A percentile compares a stretch with the other conserved stretches of the same genome.
Conservation (phyloP, 2,113 vertebrate genomes). For the Neogale vison region DNA sequence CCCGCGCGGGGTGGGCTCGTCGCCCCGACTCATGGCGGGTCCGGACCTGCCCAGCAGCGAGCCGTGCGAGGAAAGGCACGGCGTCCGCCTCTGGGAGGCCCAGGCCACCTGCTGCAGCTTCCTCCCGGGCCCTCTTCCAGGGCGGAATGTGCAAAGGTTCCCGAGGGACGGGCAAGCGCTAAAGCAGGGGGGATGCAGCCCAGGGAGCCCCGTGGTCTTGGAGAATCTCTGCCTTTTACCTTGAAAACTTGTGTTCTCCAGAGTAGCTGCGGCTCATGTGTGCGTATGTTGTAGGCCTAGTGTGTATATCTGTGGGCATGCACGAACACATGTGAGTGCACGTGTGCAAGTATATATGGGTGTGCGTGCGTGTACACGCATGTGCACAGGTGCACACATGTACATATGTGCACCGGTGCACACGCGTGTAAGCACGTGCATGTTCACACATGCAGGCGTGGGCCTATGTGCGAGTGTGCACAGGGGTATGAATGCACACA, state of each 20-base stretch:
- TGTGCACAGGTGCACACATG: too few relatives aligned
- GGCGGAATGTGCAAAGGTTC: too few relatives aligned
- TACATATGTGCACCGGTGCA: too few relatives aligned
- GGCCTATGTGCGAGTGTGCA: background rate
- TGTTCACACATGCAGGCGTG: accelerated
- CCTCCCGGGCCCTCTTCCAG: background rate
- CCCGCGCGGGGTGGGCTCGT: accelerated
- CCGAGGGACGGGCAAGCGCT: accelerated
- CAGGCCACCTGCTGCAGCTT: background rate
- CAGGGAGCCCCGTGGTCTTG: background rate
- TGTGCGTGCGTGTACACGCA: accelerated
- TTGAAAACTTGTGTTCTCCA: background rate
- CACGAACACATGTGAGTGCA: background rate
- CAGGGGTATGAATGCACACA: accelerated
- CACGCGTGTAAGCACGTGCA: background rate
- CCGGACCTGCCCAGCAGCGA: background rate
- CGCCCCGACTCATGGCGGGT: accelerated
- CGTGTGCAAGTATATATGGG: background rate
- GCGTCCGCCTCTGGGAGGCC: background rate
- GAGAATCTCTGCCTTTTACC: background rate
- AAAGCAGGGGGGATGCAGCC: accelerated
- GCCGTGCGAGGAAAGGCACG: background rate
- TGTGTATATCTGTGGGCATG: background rate
- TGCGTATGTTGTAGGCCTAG: background rate
- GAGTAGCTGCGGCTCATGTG: too few relatives aligned